Evolutionary conservation across 2,113 vertebrate species (phyloP).

Genomic region (Galeopterus variegatus): DNA sequence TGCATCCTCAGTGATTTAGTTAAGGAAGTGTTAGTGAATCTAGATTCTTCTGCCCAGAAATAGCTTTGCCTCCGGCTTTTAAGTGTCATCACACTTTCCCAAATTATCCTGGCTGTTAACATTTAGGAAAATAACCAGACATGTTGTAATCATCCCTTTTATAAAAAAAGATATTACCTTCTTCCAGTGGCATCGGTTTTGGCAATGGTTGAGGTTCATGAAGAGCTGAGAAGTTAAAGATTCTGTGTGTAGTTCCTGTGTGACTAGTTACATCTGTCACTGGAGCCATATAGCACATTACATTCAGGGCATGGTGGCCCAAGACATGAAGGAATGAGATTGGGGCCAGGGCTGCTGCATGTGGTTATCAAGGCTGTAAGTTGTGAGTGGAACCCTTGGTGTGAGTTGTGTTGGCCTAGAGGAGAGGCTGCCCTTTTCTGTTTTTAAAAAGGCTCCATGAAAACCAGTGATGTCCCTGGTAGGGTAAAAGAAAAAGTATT

Average conservation of each 20-base stretch:
- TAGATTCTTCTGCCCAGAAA: conserved; percentile 58
- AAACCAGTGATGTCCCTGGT: not conserved
- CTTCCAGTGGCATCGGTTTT: not conserved
- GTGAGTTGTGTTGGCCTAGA: not conserved
- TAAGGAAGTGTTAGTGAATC: conserved; percentile 2
- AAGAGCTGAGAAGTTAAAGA: conserved; percentile 53
- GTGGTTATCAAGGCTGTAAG: not conserved
- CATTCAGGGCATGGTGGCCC: not conserved
- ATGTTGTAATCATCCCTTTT: conserved; percentile 61
- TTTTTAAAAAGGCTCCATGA: not conserved
- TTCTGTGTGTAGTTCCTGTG: not conserved
- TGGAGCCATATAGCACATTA: not conserved
- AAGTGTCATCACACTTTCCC: conserved; percentile 61
- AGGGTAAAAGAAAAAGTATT: not conserved
- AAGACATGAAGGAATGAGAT: not conserved
- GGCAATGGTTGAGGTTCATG: not conserved
- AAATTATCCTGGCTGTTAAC: conserved; percentile 62
- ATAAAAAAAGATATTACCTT: not conserved
- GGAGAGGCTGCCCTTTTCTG: not conserved
- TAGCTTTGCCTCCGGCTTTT: conserved; percentile 64
- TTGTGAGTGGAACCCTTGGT: not conserved
- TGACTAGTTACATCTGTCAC: not conserved
- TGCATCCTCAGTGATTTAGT: not conserved
- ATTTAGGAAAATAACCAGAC: conserved; percentile 62
- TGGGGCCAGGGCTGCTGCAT: not conserved